phyloP scores from a whole-genome alignment of 2,888 invertebrate genomes.

The Lymantria monacha region DNA sequence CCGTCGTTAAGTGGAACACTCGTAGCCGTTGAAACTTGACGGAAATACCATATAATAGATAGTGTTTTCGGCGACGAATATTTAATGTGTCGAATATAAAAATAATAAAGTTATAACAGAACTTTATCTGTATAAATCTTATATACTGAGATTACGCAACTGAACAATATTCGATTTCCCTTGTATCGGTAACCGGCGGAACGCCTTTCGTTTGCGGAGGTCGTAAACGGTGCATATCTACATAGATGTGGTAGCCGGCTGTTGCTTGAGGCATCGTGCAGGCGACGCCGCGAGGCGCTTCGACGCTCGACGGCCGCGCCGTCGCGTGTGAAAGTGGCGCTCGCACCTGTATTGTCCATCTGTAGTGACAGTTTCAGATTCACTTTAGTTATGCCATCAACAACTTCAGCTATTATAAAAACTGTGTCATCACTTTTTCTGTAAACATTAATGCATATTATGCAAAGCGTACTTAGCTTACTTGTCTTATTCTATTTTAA shows the following conservation, averaged over 20 bases:
- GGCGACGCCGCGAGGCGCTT: constrained; percentile 7
- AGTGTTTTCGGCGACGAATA: background rate
- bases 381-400: constrained; percentile 53
- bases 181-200: constrained; percentile 31
- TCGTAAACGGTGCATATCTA: constrained; percentile 38
- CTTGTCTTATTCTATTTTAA: no score
- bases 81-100: background rate
- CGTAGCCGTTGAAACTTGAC: constrained; percentile 28
- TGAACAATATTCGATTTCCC: constrained; percentile 45
- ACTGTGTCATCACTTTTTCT: constrained; percentile 13
- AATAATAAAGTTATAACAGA: constrained; percentile 14
- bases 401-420: constrained; percentile 45
- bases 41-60: constrained; percentile 11
- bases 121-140: constrained; percentile 14
- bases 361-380: constrained; percentile 58
- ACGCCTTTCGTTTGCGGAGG: constrained; percentile 47
- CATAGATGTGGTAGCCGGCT: constrained; percentile 17
- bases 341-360: constrained; percentile 55
- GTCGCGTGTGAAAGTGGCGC: constrained; percentile 69
- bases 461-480: background rate
- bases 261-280: background rate
- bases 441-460: constrained; percentile 2
- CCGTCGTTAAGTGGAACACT: constrained; percentile 59
- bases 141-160: constrained; percentile 42
- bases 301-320: constrained; percentile 25